These are phyloP conservation scores for Coelopa frigida DNA, from an alignment of 1,140 invertebrate species.

Conservation along the genomic window DNA sequence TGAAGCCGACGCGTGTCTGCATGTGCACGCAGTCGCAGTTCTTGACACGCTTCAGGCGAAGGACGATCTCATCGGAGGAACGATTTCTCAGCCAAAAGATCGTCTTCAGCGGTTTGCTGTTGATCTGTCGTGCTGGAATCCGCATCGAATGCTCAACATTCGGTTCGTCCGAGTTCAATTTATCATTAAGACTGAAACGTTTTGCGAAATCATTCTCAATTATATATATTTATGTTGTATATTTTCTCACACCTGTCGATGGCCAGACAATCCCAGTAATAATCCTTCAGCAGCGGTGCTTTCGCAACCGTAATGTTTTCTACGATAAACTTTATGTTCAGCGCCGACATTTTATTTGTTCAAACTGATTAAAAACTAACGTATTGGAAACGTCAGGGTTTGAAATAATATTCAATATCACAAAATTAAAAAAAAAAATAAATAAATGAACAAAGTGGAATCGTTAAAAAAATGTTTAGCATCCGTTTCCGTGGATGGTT, in stretches of 20 bases:
- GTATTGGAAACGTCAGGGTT: too few species aligned
- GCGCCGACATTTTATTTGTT: too few species aligned
- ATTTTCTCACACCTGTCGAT: slow-evolving; percentile 21
- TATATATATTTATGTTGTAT: not conserved
- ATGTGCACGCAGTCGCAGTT: slow-evolving; percentile 20
- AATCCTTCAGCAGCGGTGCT: slow-evolving; percentile 32
- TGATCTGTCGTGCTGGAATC: slow-evolving; percentile 31
- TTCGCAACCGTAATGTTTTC: slow-evolving; percentile 31
- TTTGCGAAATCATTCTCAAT: not conserved
- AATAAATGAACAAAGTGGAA: too few species aligned
- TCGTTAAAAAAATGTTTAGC: too few species aligned
- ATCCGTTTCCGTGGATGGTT: too few species aligned
- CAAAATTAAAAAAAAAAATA: too few species aligned
- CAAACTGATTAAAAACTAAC: too few species aligned
- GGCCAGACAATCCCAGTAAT: slow-evolving; percentile 37
- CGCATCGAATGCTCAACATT: slow-evolving; percentile 24
- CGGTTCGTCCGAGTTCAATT: slow-evolving; percentile 22
- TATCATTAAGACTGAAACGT: slow-evolving; percentile 24
- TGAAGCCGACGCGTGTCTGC: slow-evolving; percentile 34
- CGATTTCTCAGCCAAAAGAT: slow-evolving; percentile 32
- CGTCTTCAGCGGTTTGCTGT: slow-evolving; percentile 31
- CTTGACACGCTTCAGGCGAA: slow-evolving; percentile 28
- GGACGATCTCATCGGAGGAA: slow-evolving; percentile 10
- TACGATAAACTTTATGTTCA: too few species aligned
- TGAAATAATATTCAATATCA: too few species aligned